A percentile compares a stretch with the other conserved stretches of the same genome.
Evolutionary conservation across 64 coral and sea anemone genomes (phyloP).

Genomic region (Porites australiensis): DNA sequence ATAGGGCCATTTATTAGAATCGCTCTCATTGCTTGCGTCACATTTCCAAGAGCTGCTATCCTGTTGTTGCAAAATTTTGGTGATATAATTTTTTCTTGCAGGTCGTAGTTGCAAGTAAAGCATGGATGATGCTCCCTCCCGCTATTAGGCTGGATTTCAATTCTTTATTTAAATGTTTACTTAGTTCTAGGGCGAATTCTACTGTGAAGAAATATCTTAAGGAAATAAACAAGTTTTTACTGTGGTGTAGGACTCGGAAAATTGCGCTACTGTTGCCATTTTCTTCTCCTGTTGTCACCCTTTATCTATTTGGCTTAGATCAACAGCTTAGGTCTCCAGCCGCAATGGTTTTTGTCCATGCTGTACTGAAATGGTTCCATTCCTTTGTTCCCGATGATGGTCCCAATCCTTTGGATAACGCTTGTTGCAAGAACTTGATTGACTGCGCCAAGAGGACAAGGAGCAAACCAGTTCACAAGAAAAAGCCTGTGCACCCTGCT

Average conservation of each 20-base stretch:
- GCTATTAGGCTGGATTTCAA: conserved; percentile 5
- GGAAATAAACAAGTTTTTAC: background rate
- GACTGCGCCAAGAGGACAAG: conserved; percentile 15
- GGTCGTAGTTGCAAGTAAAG: conserved; percentile 7
- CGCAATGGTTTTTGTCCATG: background rate
- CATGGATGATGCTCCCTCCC: background rate
- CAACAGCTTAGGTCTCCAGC: background rate
- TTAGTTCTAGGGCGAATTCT: conserved; percentile 11
- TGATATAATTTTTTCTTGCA: background rate
- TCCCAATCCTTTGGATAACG: no score
- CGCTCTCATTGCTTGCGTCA: background rate
- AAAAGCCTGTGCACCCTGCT: no score
- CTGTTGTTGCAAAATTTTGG: no score
- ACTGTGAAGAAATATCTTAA: background rate
- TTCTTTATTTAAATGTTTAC: background rate
- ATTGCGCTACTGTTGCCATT: conserved; percentile 33
- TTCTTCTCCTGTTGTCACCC: conserved; percentile 7
- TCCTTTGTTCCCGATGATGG: no score
- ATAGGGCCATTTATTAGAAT: no score
- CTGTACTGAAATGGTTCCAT: conserved; percentile 5
- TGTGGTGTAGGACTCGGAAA: background rate
- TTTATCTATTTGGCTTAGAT: background rate
- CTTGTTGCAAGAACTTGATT: no score
- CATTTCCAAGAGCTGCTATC: no score
- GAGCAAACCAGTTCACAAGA: background rate